Conservation (phyloP, 2,797 vertebrate genomes). For the Melanotaenia maccullochi region DNA sequence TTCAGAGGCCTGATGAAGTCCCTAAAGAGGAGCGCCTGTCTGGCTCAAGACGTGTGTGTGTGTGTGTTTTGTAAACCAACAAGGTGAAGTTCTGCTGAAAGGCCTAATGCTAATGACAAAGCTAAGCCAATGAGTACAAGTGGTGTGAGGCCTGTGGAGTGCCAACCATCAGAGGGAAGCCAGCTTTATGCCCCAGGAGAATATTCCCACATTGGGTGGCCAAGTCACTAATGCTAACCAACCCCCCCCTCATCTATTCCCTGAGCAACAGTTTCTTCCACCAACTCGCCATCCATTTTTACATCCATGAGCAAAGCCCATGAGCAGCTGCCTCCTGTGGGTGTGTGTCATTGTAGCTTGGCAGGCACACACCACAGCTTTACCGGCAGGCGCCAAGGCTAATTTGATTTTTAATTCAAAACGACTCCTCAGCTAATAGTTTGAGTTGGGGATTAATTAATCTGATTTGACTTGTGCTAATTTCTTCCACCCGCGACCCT, state of each 20-base stretch:
- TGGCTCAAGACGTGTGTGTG: conserved; percentile 16
- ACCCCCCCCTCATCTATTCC: conserved; percentile 34
- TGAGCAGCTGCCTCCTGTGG: conserved; percentile 70
- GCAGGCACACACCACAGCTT: conserved; percentile 67
- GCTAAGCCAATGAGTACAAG: conserved; percentile 23
- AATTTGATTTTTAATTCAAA: conserved; percentile 89
- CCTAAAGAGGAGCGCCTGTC: background rate
- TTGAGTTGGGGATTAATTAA: conserved; percentile 82
- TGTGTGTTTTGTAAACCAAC: conserved; percentile 39
- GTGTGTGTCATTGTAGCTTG: conserved; percentile 75
- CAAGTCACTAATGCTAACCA: conserved; percentile 63
- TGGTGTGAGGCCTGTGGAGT: conserved; percentile 45
- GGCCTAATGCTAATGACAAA: conserved; percentile 33
- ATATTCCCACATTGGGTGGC: conserved; percentile 59
- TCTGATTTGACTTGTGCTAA: conserved; percentile 86
- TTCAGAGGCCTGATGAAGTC: background rate
- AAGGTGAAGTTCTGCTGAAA: conserved; percentile 47
- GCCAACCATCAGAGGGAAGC: conserved; percentile 43
- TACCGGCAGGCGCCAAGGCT: conserved; percentile 75
- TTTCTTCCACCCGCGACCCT: conserved; percentile 71
- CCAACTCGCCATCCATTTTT: conserved; percentile 44
- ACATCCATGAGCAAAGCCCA: conserved; percentile 66
- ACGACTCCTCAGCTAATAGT: conserved; percentile 81
- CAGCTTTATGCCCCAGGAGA: conserved; percentile 47
- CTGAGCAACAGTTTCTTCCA: conserved; percentile 51